Evolutionary conservation across 2,888 invertebrate genomes (phyloP), one percentile per base, ranked within the genome.

Genomic region (Acrocyrtus sp.): DNA sequence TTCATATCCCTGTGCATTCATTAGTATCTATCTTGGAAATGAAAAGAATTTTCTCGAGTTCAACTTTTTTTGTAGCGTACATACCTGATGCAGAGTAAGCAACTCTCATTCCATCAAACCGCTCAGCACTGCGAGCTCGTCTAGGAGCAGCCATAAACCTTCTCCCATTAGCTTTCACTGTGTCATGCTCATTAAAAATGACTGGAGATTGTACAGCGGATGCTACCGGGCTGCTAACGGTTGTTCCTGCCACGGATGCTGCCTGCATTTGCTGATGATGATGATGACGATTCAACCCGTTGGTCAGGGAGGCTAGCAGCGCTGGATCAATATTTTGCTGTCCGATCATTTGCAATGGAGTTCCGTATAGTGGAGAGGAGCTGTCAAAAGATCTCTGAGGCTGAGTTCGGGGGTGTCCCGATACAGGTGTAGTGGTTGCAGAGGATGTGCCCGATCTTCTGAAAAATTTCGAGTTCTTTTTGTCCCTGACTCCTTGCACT

Each of bases 31-130:
- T 39, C 12, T 10, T 39, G 39, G 39, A 39, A 10, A 39, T 39
- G 39, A 39, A 10, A 10, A 39, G n/a, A n/a, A n/a, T n/a, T 39
- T 39, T 10, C 39, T 10, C 6, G 39, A 12, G 12, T 12, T 39
- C 39, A 39, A 39, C 39, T 39, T 10, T 39, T 39, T n/a, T n/a
- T n/a, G n/a, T n/a, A n/a, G n/a, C n/a, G n/a, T n/a, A 10, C 57
- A 62, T 66, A 80, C 80, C 80, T 78, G 78, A 74, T 43, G 74
- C 70, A n/a, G 72, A 60, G 62, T 68, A 77, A 41, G 75, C 75
- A 54, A 82, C 78, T 65, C 82, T 75, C 78, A 82, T 79, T 6
- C 82, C 82, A 70, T 82, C 82, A 73, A 81, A 82, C 45, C 82
- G 69, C 63, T 82, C 82, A 12, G 82, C 82, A 62, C 81, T 81